A percentile compares a stretch with the other conserved stretches of the same genome.
Conservation (phyloP, 1,140 invertebrate genomes). For the Sipha flava region DNA sequence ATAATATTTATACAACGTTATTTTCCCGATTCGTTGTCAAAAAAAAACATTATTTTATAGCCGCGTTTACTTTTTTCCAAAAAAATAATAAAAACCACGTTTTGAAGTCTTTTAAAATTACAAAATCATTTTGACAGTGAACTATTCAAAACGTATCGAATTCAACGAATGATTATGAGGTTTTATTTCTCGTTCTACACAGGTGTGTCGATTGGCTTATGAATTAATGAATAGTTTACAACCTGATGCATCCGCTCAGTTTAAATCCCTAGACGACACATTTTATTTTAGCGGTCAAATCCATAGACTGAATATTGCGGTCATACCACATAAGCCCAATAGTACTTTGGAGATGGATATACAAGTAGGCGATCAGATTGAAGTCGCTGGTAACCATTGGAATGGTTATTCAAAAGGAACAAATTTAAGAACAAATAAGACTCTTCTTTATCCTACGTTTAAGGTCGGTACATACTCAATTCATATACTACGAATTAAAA, state of each 20-base stretch:
- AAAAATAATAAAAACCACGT: too few species aligned
- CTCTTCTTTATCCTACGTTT: constrained; percentile 71
- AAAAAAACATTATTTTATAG: too few species aligned
- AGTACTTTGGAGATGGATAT: constrained; percentile 63
- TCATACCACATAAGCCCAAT: constrained; percentile 60
- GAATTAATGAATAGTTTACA: constrained; percentile 91
- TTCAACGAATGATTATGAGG: too few species aligned
- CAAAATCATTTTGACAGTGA: too few species aligned
- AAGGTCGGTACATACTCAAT: too few species aligned
- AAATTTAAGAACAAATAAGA: constrained; percentile 70
- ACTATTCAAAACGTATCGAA: too few species aligned
- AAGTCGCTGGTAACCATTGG: constrained; percentile 95
- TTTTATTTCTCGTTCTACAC: too few species aligned
- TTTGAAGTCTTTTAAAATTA: too few species aligned
- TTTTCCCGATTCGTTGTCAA: too few species aligned
- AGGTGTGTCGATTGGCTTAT: constrained; percentile 91
- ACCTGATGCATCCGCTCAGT: constrained; percentile 71
- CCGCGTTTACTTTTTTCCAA: too few species aligned
- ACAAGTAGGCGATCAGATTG: constrained; percentile 70
- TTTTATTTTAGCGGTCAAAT: constrained; percentile 96
- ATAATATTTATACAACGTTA: too few species aligned
- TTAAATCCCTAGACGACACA: constrained; percentile 88
- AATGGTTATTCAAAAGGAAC: constrained; percentile 87
- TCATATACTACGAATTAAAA: too few species aligned
- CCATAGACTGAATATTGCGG: constrained; percentile 47